Base-by-base conservation (phyloP, 2,113 vertebrate species). In the Argyrosomus japonicus region DNA sequence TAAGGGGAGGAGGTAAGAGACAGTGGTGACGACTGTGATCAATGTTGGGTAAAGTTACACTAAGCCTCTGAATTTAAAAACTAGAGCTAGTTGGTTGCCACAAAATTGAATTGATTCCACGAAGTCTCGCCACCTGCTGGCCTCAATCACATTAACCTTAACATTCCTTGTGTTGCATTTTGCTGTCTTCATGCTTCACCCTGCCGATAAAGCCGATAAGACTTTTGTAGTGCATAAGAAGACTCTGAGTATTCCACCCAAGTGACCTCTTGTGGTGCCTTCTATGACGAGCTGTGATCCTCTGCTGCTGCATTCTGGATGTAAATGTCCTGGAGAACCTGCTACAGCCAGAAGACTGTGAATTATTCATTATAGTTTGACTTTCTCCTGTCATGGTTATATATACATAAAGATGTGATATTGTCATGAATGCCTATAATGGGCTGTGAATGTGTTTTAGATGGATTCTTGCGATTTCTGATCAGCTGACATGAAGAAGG, bases 281-380 rank as follows among this genome's bases (percentile, higher is more conserved):
- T 56, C 54, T 58, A 25, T 81, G 71, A 76, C 0, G 47, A 79
- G 58, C 56, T 77, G 71, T 64, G 64, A 81, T 57, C 74, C 18
- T 63, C 60, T 78, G 14, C 64, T 84, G 64, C 67, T 64, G 27
- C 8, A 14, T 5, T 65, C 65, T 69, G 62, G 32, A 21, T 67
- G 32, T 62, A 65, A 78, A 32, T 23, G 1, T 71, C 43, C 14
- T 0, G 32, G 21, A 69, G 0, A 54, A 58, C 21, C 64, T 60
- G 54, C 18, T 50, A 36, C 48, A 53, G 21, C 83, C 69, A 47
- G 65, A 75, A 80, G 32, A 76, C 84, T 84, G 67, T 87, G 86
- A 92, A 84, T 78, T 81, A 36, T 48, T 23, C 6, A 3, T 15
- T 32, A 48, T 50, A 47, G 51, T 69, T 75, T 71, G 17, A 57